These are phyloP conservation scores for Mythimna pallens DNA, from an alignment of 2,888 invertebrate species.

Conservation along the genomic window DNA sequence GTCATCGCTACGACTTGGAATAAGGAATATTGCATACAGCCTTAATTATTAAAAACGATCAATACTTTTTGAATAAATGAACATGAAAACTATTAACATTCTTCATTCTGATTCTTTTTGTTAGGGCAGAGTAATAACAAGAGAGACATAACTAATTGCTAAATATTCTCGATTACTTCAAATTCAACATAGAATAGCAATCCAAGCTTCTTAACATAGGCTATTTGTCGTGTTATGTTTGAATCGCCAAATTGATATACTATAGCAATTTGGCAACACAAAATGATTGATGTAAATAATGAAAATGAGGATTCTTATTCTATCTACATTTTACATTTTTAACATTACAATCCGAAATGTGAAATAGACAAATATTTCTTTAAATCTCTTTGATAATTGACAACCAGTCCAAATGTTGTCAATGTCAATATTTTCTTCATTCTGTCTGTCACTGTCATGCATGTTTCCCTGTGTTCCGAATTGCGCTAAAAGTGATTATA, in stretches of 20 bases:
- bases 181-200: background rate
- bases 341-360: too few relatives aligned
- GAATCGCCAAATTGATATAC: background rate
- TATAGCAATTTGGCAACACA: too few relatives aligned
- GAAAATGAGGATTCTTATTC: background rate
- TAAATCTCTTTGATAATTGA: too few relatives aligned
- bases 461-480: too few relatives aligned
- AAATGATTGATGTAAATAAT: background rate
- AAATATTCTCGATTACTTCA: background rate
- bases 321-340: too few relatives aligned
- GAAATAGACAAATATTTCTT: too few relatives aligned
- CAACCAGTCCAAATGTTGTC: too few relatives aligned
- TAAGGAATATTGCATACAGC: conserved; percentile 38
- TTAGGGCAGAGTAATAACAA: background rate
- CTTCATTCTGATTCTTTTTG: background rate
- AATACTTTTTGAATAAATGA: background rate
- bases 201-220: background rate
- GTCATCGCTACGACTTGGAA: conserved; percentile 24
- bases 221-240: background rate
- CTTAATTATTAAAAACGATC: conserved; percentile 13
- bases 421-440: too few relatives aligned
- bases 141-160: background rate
- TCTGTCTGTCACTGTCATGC: background rate
- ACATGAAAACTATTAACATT: too few relatives aligned
- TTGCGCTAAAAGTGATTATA: too few relatives aligned